A percentile compares a stretch with the other conserved stretches of the same genome.
Conservation (phyloP, 2,797 vertebrate genomes). For the Chaenodraco wilsoni region DNA sequence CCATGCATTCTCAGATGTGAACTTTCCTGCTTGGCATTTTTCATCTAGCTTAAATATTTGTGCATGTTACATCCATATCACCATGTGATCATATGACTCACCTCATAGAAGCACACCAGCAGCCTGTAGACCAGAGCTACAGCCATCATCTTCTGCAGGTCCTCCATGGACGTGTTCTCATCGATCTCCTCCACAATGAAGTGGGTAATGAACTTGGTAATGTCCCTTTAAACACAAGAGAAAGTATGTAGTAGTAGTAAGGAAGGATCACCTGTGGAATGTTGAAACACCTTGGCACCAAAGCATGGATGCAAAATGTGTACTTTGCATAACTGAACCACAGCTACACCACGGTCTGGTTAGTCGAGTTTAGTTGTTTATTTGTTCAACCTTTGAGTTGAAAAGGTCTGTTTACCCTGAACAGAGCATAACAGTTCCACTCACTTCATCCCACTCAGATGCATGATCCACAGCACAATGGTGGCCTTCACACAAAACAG, state of each 20-base stretch:
- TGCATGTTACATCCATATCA: not conserved
- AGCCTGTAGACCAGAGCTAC: constrained; percentile 95
- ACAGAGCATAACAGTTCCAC: constrained; percentile 19
- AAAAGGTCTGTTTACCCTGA: not conserved
- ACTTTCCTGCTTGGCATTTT: not conserved
- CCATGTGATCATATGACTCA: constrained; percentile 63
- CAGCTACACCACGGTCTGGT: not conserved
- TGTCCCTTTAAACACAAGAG: constrained; percentile 86
- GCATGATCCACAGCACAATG: constrained; percentile 94
- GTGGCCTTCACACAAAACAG: constrained; percentile 96
- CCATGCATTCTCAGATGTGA: not conserved
- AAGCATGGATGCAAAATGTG: not conserved
- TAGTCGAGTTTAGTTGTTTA: not conserved
- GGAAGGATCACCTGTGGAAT: not conserved
- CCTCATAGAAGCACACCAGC: constrained; percentile 95
- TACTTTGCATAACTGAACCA: not conserved
- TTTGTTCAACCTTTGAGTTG: not conserved
- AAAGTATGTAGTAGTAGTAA: constrained; percentile 6
- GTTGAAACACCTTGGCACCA: not conserved
- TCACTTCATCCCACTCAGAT: constrained; percentile 95
- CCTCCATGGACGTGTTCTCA: constrained; percentile 96
- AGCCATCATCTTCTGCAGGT: constrained; percentile 96
- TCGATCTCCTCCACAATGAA: constrained; percentile 98
- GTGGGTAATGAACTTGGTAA: constrained; percentile 94
- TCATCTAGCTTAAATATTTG: not conserved